Conservation (phyloP, 2,888 invertebrate species). For the Mesorhabditis belari region DNA sequence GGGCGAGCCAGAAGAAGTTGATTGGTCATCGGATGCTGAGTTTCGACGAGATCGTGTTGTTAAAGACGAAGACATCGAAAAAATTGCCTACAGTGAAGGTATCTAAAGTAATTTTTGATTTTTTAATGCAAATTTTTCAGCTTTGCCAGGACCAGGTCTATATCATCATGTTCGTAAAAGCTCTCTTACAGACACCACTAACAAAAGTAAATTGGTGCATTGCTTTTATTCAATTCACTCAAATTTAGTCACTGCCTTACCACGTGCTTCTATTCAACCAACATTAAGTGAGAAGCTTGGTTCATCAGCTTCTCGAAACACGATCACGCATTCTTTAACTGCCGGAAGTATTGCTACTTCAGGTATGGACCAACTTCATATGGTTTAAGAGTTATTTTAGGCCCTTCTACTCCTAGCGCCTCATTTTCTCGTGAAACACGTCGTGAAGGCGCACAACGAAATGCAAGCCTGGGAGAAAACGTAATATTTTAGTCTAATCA, state of each 20-base stretch:
- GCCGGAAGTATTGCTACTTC: conserved; percentile 4
- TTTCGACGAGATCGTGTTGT: conserved; percentile 11
- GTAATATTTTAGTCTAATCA: not conserved
- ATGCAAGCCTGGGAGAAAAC: conserved; percentile 11
- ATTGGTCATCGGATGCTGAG: conserved; percentile 16
- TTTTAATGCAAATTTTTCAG: no score
- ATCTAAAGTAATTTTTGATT: no score
- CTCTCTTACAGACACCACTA: no score
- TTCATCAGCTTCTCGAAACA: not conserved
- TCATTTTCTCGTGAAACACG: conserved; percentile 1
- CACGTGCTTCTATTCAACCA: no score
- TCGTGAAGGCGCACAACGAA: conserved; percentile 12
- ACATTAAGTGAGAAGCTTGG: not conserved
- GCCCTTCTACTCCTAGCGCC: not conserved
- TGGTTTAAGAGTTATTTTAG: not conserved
- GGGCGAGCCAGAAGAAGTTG: conserved; percentile 10
- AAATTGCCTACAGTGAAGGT: no score
- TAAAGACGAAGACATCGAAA: no score
- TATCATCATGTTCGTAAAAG: no score
- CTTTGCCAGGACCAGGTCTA: no score
- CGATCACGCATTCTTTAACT: conserved; percentile 9
- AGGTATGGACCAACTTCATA: not conserved
- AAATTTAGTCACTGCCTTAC: no score
- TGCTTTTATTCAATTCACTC: no score
- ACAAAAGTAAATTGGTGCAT: no score